phyloP scores from a whole-genome alignment of 2,113 vertebrate genomes.

The Cinclus cinclus region DNA sequence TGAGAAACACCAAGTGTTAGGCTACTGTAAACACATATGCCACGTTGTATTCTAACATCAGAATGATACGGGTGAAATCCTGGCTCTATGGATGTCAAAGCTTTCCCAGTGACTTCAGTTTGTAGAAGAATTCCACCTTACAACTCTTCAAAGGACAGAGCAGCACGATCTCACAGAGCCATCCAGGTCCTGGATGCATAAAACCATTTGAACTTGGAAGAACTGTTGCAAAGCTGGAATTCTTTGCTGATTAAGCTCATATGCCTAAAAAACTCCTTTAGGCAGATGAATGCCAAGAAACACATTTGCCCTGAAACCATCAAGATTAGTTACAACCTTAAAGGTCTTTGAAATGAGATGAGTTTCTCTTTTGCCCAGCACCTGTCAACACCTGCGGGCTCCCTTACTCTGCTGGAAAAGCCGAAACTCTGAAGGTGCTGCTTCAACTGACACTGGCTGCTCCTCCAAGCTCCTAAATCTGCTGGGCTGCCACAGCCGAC shows the following conservation, averaged over 20 bases:
- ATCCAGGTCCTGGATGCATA: not conserved
- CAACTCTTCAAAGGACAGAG: not conserved
- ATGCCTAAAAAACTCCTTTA: not conserved
- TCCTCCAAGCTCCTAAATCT: not conserved
- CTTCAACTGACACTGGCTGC: not conserved
- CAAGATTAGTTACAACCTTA: conserved; percentile 19
- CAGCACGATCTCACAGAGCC: not conserved
- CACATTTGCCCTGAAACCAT: conserved; percentile 41
- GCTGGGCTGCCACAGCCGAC: not conserved
- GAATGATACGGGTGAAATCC: not conserved
- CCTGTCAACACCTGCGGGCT: not conserved
- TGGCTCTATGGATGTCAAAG: not conserved
- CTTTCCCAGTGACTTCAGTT: not conserved
- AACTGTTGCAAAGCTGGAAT: not conserved
- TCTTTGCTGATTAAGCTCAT: conserved; percentile 6
- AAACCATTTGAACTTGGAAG: not conserved
- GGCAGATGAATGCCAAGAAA: conserved; percentile 2
- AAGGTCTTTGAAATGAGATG: not conserved
- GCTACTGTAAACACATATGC: not conserved
- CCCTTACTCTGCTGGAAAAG: not conserved
- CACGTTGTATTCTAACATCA: fast-evolving
- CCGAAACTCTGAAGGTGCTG: not conserved
- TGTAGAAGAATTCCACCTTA: not conserved
- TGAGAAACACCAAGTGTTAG: not conserved
- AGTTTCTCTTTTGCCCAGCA: not conserved